Conservation (phyloP, 2,797 vertebrate species). For the Petrocephalus sullivani region DNA sequence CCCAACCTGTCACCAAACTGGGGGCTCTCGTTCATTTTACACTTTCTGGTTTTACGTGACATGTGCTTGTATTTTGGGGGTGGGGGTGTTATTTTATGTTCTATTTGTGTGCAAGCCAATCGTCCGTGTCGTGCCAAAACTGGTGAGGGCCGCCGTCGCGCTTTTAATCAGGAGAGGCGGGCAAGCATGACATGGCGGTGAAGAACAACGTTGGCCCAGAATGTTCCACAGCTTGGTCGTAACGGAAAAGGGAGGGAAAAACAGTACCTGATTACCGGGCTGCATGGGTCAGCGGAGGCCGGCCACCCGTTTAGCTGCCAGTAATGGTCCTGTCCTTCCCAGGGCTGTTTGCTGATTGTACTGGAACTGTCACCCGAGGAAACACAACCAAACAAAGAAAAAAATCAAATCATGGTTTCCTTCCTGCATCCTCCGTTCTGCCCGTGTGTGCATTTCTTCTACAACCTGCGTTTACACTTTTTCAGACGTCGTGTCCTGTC, state of each 20-base stretch:
- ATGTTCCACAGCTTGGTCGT: neutral
- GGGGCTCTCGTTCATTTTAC: neutral
- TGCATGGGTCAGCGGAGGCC: slow-evolving; percentile 27
- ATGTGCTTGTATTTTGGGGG: neutral
- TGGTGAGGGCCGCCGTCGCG: neutral
- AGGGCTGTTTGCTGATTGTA: neutral
- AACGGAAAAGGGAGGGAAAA: slow-evolving; percentile 25
- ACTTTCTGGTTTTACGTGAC: neutral
- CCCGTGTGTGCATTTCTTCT: neutral
- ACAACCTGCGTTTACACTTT: neutral
- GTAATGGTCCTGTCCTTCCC: slow-evolving; percentile 25
- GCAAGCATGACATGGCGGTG: slow-evolving; percentile 15
- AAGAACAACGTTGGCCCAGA: neutral
- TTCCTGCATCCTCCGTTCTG: neutral
- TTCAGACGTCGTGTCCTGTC: neutral
- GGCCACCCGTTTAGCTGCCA: slow-evolving; percentile 30
- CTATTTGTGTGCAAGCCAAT: slow-evolving; percentile 1
- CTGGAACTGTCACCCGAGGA: neutral
- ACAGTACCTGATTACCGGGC: slow-evolving; percentile 32
- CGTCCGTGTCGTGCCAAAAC: neutral
- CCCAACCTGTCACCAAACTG: neutral
- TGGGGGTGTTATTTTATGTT: neutral
- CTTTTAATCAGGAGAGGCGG: slow-evolving; percentile 13
- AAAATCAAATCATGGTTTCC: neutral
- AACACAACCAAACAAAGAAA: neutral